Evolutionary conservation across 2,888 invertebrate genomes (phyloP), one percentile per base, ranked within the genome.

Genomic region (Drosophila ustulata): DNA sequence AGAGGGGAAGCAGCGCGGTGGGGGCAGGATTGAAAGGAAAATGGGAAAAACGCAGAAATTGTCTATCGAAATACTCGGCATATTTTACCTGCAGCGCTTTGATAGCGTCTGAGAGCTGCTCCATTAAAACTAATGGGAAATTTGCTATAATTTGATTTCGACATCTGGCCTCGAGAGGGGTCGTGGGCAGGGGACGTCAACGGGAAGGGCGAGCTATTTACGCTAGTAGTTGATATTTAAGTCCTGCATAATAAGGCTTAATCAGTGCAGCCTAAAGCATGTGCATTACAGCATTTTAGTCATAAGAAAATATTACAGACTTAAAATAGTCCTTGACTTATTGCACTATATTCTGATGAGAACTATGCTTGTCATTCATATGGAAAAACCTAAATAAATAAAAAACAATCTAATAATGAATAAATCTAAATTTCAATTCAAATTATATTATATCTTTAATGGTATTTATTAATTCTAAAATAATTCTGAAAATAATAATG

Each of bases 101-200:
- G 76, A 82, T 85, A 73, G 80, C 82, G 65, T 13, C 51, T 64
- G 70, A 57, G 66, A 65, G 70, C 73, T 67, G 70, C 80, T 81
- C 81, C 79, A 88, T 89, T 90, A 86, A 81, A 88, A 82, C 80
- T 90, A 84, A 89, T 91, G 84, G 78, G 71, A 88, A 89, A 78
- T 88, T 88, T 77, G 74, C 87, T 68, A 86, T 89, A 86, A 89
- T 90, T 89, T 89, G 82, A 90, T 90, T 88, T 77, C 59, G 57
- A 65, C 75, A 69, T 49, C 46, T 76, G 7, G 26, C 57, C 55
- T 41, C 28, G 26, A 28, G 39, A 18, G 11, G 6, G 11, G 13
- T n/a, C 23, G 9, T 0, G 13, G 6, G 7, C 8, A 32, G 25
- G 4, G 6, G 25, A n/a, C 1, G 13, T 28, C n/a, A 26, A 30